Base-by-base conservation (phyloP, 2,888 invertebrate genomes). In the Heliconius aoede region DNA sequence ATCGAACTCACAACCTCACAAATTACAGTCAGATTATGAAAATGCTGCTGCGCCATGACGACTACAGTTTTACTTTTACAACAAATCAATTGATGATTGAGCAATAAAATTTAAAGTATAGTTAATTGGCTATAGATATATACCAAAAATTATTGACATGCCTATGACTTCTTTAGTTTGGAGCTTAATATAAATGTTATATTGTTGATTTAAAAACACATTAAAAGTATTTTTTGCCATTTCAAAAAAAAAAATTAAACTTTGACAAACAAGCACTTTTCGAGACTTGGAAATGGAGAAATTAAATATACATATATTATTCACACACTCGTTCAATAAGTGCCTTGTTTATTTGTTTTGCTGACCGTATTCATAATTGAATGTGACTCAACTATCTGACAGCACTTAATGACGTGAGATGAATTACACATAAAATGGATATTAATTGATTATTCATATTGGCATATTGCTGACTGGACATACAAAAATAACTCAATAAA, bases 321-420 rank as follows among this genome's bases (percentile, higher is more conserved):
- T 11, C 3, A n/a, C 18, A 55, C 9, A n/a, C 18, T 46, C 18
- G 18, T 8, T n/a, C 21, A 55, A 55, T n/a, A 7, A 55, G n/a
- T 55, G 18, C 18, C 46, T 2, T 3, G 1, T 55, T 51, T 51
- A 1, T 72, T 72, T 30, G 7, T 46, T 26, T 72, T 69, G 55
- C 40, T 36, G 28, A 61, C 40, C 36, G 11, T 72, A 72, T 36
- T 24, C 24, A 18, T 40, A 61, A 72, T 40, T 60, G 40, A 15
- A 60, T 15, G 24, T 72, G 72, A 72, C 61, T 72, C 58, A 72
- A 40, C 40, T 60, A 61, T 72, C 40, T 72, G 72, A 61, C 60
- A 58, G 60, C 72, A 72, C 40, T 72, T 40, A 72, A 72, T 21
- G 26, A 72, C 40, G 28, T 61, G 72, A 40, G 58, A 61, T 61